Evolutionary conservation across 2,113 vertebrate genomes (phyloP), one percentile per base, ranked within the genome.

Genomic region (Pantherophis guttatus): DNA sequence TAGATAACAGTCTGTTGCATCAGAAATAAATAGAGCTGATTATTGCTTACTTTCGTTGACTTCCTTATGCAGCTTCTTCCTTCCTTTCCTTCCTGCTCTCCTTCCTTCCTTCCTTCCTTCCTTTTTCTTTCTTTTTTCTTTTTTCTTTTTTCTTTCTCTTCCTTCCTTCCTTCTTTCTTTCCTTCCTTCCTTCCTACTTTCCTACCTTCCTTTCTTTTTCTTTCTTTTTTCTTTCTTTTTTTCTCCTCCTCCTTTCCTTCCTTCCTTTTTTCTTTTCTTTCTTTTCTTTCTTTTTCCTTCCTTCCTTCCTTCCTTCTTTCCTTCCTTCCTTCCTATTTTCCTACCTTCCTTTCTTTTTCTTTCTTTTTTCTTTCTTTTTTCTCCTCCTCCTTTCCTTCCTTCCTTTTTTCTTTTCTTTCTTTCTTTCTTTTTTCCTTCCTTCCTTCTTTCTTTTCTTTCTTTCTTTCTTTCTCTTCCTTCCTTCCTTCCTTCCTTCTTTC

Each of bases 1-100:
- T 8, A 39, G 15, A 75, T 33, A 33, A 33, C 65, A 81, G n/a
- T 39, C 70, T 39, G 70, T 81, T 39, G 70, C 15, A 81, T 81
- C n/a, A 39, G 70, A 81, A 81, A 81, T 15, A 81, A 81, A 19
- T 81, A 81, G 19, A 81, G 70, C 70, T 81, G n/a, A 39, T 81
- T 75, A 81, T 33, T 17, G 15, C 6, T 81, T 19, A 39, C 70
- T 39, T 81, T 81, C 70, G 15, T 33, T 81, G 70, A 81, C 7
- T 13, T 81, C 70, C 70, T 81, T 39, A 39, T 81, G n/a, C 15
- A 33, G 65, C 65, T n/a, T n/a, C 29, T 70, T 70, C 62, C 12
- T 70, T 29, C 5, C 12, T 2, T 19, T 39, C n/a, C 62, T n/a
- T n/a, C 24, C 9, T 23, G 3, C 12, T 0, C 0, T 62, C 4